Conservation (phyloP, 2,888 invertebrate genomes). For the Mylabris sibirica region DNA sequence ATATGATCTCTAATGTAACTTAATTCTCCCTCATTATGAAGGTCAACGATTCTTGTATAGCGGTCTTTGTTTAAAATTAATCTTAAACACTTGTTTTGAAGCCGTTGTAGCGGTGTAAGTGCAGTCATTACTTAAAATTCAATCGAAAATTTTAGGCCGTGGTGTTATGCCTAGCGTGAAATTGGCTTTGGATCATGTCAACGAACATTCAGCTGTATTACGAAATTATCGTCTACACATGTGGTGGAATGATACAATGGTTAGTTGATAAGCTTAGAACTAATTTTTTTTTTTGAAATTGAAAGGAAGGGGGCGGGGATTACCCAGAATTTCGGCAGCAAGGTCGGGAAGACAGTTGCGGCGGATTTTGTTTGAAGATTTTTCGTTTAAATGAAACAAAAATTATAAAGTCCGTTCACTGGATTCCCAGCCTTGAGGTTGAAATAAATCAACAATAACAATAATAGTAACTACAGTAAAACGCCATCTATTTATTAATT, state of each 20-base stretch:
- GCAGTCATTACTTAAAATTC: too few relatives aligned
- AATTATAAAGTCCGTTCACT: slow-evolving; percentile 65
- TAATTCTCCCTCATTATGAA: neutral
- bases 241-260: slow-evolving; percentile 97
- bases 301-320: neutral
- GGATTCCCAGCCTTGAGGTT: slow-evolving; percentile 63
- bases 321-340: slow-evolving; percentile 39
- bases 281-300: neutral
- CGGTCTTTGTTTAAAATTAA: neutral
- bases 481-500: slow-evolving; percentile 6
- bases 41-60: neutral
- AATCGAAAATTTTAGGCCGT: too few relatives aligned
- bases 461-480: neutral
- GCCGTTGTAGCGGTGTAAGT: neutral
- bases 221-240: slow-evolving; percentile 90
- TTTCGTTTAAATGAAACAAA: neutral
- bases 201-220: slow-evolving; percentile 85
- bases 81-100: slow-evolving; percentile 14
- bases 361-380: slow-evolving; percentile 64
- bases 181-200: slow-evolving; percentile 92
- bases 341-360: slow-evolving; percentile 72
- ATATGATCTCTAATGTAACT: neutral
- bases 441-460: slow-evolving; percentile 9
- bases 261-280: slow-evolving; percentile 65
- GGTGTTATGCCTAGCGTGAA: slow-evolving; percentile 99